These are phyloP conservation scores for Cabera pusaria DNA, from an alignment of 2,888 invertebrate species.

Conservation along the genomic window DNA sequence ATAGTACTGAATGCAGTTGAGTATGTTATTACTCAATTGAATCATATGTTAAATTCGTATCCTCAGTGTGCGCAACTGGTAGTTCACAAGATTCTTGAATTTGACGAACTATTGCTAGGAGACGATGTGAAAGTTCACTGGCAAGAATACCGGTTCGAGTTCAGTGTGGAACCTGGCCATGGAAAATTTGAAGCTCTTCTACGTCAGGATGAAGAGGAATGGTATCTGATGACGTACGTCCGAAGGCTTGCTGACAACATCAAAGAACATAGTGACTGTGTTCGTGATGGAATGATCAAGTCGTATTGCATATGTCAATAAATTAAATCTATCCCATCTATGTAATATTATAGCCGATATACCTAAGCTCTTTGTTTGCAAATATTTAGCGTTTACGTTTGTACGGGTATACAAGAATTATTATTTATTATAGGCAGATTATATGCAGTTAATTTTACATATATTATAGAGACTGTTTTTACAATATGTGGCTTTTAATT, in stretches of 20 bases:
- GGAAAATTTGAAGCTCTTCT: conserved; percentile 13
- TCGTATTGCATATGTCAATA: conserved; percentile 13
- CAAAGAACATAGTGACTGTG: conserved; percentile 3
- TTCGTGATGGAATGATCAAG: conserved; percentile 5
- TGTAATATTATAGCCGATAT: no score
- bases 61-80: conserved; percentile 42
- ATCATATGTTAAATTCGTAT: conserved; percentile 10
- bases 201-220: conserved; percentile 5
- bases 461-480: no score
- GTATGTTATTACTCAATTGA: conserved; percentile 35
- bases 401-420: no score
- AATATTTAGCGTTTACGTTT: no score
- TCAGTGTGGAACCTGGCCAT: conserved; percentile 12
- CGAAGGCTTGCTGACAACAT: conserved; percentile 6
- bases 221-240: conserved; percentile 11
- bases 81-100: conserved; percentile 7
- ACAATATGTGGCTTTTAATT: no score
- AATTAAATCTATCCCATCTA: no score
- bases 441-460: no score
- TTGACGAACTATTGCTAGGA: conserved; percentile 14
- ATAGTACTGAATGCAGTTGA: conserved; percentile 27
- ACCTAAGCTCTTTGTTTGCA: no score
- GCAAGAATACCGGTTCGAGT: conserved; percentile 8
- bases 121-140: conserved; percentile 13
- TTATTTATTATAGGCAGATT: no score